phyloP scores from a whole-genome alignment of 1,140 invertebrate genomes.

The Macrosteles quadrilineatus region DNA sequence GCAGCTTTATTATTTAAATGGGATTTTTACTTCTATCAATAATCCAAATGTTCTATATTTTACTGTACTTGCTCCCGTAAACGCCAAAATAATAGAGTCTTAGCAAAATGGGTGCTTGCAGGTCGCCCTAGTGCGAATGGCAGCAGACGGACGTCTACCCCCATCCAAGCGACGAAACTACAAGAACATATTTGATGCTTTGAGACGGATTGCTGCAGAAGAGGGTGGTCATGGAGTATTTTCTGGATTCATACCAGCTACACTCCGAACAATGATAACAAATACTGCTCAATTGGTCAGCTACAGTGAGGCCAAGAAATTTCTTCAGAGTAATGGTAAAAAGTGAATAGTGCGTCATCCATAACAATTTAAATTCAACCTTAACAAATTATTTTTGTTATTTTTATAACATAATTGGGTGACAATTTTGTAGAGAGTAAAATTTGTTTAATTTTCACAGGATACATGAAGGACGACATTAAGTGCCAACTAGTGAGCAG shows the following conservation, averaged over 20 bases:
- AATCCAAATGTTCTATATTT: too few species aligned
- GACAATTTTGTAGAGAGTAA: too few species aligned
- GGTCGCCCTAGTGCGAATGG: constrained; percentile 72
- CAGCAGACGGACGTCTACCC: constrained; percentile 72
- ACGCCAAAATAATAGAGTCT: too few species aligned
- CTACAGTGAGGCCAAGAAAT: constrained; percentile 73
- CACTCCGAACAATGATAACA: constrained; percentile 64
- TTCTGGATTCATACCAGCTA: constrained; percentile 61
- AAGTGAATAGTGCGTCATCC: too few species aligned
- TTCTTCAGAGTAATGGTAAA: constrained; percentile 46
- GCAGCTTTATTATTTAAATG: too few species aligned
- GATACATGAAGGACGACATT: constrained; percentile 63
- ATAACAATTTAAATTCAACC: too few species aligned
- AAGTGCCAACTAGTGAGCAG: constrained; percentile 67
- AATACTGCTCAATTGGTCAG: constrained; percentile 78
- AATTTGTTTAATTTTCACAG: too few species aligned
- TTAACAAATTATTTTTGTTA: too few species aligned
- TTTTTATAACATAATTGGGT: too few species aligned
- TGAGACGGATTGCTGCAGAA: constrained; percentile 65
- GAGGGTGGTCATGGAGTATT: constrained; percentile 71
- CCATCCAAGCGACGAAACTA: constrained; percentile 68
- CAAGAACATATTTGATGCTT: constrained; percentile 70
- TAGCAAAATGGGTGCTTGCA: too few species aligned
- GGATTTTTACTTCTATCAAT: too few species aligned
- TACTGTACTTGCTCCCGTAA: too few species aligned